Conservation (phyloP, 2,888 invertebrate species). For the Uloborus plumipes region DNA sequence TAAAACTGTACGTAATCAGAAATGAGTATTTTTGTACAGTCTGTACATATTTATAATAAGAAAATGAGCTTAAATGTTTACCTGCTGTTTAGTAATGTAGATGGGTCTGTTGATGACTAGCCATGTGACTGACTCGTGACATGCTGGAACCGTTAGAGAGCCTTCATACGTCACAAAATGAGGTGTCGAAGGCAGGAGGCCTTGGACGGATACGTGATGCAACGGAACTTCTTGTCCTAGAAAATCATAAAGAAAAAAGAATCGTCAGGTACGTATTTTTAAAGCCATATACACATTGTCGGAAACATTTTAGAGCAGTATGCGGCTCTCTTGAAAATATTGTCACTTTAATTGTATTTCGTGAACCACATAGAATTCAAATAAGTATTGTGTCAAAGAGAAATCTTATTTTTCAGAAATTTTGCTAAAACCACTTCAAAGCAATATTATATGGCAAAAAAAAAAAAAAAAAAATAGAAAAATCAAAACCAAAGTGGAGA, state of each 20-base stretch:
- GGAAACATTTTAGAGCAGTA: not conserved
- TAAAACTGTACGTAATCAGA: too few species aligned
- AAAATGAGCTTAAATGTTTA: not conserved
- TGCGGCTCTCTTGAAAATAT: not conserved
- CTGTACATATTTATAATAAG: too few species aligned
- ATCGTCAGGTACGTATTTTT: not conserved
- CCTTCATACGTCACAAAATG: slow-evolving; percentile 99
- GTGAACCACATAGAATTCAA: too few species aligned
- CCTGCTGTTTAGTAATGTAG: slow-evolving; percentile 81
- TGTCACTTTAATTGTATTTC: too few species aligned
- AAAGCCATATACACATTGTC: not conserved
- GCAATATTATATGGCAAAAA: too few species aligned
- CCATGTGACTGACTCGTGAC: slow-evolving; percentile 99
- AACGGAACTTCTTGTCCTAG: slow-evolving; percentile 75
- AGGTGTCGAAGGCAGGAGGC: slow-evolving; percentile 89
- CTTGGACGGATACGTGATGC: slow-evolving; percentile 86
- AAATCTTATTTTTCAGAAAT: too few species aligned
- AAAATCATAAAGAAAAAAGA: not conserved
- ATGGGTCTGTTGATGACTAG: slow-evolving; percentile 97
- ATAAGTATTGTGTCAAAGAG: too few species aligned
- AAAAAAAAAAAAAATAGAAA: too few species aligned
- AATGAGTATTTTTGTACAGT: too few species aligned
- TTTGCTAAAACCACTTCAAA: too few species aligned
- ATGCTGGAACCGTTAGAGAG: slow-evolving; percentile 95
- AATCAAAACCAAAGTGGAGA: too few species aligned